These are phyloP conservation scores for Pogonocherus hispidulus DNA, from an alignment of 2,888 invertebrate genomes.

Conservation along the genomic window DNA sequence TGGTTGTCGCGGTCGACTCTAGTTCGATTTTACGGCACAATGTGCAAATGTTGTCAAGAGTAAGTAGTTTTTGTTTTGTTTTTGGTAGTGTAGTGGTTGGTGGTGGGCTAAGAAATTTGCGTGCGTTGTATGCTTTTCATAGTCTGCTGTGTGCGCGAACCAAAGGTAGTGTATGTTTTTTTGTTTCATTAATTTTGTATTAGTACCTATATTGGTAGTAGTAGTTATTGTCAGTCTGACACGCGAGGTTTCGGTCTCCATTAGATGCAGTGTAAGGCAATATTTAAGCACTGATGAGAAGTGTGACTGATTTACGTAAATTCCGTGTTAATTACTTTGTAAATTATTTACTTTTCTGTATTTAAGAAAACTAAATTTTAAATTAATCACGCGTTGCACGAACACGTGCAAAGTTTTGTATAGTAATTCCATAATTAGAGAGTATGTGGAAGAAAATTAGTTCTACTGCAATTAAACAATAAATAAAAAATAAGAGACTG, in stretches of 20 bases:
- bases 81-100: slow-evolving; percentile 8
- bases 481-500: too few relatives aligned
- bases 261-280: too few relatives aligned
- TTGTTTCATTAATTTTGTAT: not conserved
- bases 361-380: too few relatives aligned
- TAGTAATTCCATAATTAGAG: too few relatives aligned
- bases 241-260: not conserved
- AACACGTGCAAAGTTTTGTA: too few relatives aligned
- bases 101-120: not conserved
- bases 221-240: too few relatives aligned
- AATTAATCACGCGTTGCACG: too few relatives aligned
- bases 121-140: not conserved
- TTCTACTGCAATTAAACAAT: too few relatives aligned
- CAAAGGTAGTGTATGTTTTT: not conserved
- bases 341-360: too few relatives aligned
- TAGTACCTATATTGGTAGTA: not conserved
- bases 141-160: not conserved
- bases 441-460: too few relatives aligned
- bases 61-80: slow-evolving; percentile 64
- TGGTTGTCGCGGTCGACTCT: slow-evolving; percentile 4
- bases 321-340: too few relatives aligned
- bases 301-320: too few relatives aligned
- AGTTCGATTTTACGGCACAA: slow-evolving; percentile 45
- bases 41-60: slow-evolving; percentile 75
- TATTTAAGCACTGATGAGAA: not conserved